Conservation (phyloP, 2,888 invertebrate species). For the Glaucopsyche alexis region DNA sequence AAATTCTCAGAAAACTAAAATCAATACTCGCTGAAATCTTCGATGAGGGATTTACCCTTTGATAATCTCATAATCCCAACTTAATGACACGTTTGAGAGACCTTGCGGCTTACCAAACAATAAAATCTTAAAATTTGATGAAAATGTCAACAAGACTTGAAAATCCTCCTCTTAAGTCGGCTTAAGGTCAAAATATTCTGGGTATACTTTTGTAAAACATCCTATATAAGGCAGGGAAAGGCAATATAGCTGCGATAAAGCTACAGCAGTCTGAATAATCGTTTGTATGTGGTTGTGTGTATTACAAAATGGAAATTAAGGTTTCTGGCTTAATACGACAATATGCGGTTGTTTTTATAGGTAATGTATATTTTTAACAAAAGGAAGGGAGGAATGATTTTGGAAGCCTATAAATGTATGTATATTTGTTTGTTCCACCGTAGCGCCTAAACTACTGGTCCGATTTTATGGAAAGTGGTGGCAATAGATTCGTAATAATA, state of each 20-base stretch:
- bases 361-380: neutral
- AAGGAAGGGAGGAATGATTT: too few species aligned
- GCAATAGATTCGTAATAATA: too few species aligned
- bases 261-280: neutral
- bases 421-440: too few species aligned
- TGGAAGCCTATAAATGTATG: too few species aligned
- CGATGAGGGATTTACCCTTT: neutral
- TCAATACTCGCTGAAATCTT: neutral
- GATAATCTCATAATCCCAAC: neutral
- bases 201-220: too few species aligned
- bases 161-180: neutral
- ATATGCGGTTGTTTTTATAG: conserved; percentile 20
- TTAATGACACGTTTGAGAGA: neutral
- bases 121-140: neutral
- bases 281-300: neutral
- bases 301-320: neutral
- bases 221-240: too few species aligned
- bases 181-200: neutral
- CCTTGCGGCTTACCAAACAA: neutral
- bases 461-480: too few species aligned
- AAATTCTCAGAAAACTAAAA: neutral
- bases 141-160: neutral
- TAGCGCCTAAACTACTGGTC: too few species aligned
- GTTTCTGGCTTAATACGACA: neutral
- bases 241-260: too few species aligned